Conservation (phyloP, 2,113 vertebrate genomes). For the Asarcornis scutulata region DNA sequence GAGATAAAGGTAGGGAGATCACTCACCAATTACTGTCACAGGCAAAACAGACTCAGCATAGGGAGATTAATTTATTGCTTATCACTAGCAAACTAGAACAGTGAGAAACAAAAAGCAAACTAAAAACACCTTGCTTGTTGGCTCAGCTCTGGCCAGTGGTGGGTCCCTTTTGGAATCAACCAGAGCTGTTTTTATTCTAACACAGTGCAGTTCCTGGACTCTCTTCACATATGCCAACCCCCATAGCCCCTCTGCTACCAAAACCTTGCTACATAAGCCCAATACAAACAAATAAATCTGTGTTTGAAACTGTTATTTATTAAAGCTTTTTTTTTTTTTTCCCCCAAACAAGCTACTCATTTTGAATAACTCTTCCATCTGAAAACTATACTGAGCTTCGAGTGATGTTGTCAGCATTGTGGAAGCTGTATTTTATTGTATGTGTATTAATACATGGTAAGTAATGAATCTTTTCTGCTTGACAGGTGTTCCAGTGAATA, state of each 20-base stretch:
- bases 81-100: background rate
- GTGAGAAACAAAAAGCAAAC: background rate
- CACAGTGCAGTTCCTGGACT: background rate
- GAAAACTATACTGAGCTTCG: background rate
- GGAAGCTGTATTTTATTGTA: background rate
- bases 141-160: background rate
- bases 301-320: background rate
- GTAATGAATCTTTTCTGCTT: background rate
- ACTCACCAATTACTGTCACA: background rate
- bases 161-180: background rate
- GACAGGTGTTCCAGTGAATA: conserved; percentile 92
- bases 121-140: background rate
- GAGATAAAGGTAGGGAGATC: background rate
- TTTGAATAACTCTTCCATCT: background rate
- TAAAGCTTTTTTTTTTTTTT: background rate
- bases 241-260: background rate
- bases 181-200: background rate
- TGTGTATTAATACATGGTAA: background rate
- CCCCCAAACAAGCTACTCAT: background rate
- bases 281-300: background rate
- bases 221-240: background rate
- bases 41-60: background rate
- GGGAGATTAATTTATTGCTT: background rate
- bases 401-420: background rate
- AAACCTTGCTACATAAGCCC: background rate